Evolutionary conservation across 2,113 vertebrate species (phyloP).

Genomic region (Danionella cerebrum): DNA sequence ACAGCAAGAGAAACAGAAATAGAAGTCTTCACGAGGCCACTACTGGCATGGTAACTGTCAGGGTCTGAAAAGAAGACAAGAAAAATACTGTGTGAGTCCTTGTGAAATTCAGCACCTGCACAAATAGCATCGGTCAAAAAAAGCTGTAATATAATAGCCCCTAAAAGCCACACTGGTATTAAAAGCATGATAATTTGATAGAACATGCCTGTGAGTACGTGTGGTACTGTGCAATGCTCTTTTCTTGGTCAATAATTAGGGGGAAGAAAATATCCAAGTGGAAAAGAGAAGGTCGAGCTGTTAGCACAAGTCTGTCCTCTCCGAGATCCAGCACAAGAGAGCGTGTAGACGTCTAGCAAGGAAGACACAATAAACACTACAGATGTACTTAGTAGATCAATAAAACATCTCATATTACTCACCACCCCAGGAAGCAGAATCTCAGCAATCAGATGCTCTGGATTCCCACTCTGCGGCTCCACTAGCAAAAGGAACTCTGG

Average conservation of each 20-base stretch:
- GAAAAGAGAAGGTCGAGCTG: constrained; percentile 65
- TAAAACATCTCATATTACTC: constrained; percentile 31
- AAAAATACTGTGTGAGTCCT: not conserved
- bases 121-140: not conserved
- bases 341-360: constrained; percentile 45
- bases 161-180: not conserved
- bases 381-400: not conserved
- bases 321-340: constrained; percentile 74
- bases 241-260: constrained; percentile 59
- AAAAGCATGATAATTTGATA: not conserved
- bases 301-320: constrained; percentile 72
- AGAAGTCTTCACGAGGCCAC: constrained; percentile 41
- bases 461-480: constrained; percentile 58
- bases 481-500: constrained; percentile 64
- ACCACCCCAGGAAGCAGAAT: constrained; percentile 79
- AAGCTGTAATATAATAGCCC: not conserved
- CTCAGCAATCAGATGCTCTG: constrained; percentile 71
- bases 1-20: not conserved
- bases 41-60: constrained; percentile 62
- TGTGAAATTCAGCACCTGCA: not conserved
- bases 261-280: constrained; percentile 71
- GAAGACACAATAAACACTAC: not conserved
- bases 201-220: constrained; percentile 62
- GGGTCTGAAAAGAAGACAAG: constrained; percentile 46
- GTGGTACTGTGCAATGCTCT: constrained; percentile 75